Evolutionary conservation across 2,888 invertebrate genomes (phyloP), one percentile per base, ranked within the genome.

Genomic region (Cactoblastis cactorum): DNA sequence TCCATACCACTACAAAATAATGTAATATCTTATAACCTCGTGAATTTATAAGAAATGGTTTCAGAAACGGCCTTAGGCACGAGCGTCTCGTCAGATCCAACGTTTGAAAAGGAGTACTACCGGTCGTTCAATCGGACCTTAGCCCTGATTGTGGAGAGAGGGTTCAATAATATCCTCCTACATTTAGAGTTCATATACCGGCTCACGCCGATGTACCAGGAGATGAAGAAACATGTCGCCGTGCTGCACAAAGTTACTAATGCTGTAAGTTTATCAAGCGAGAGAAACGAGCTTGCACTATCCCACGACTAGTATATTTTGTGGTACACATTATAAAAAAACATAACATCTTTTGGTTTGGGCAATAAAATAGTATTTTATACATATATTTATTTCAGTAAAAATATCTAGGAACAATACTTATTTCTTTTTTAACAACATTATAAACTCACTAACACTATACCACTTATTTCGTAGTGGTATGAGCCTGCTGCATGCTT

Each of bases 51-150:
- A 28, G 1, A 9, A 28, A 9, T 28, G 8, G 5, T 17, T 32
- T 11, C 19, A 49, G 49, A 33, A 22, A 49, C 49, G 9, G 49
- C 34, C 1, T 19, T 49, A 1, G 49, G 49, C 3, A 32, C 41
- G 22, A 19, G 12, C 3, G 19, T 32, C 11, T 17, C 28, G 34
- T 60, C 63, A 0, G 59, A 63, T 0, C 56, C 54, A 32, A 52
- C 62, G 9, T 54, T 59, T 12, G 63, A 59, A 0, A 17, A 51
- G 12, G 59, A 41, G 34, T 49, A 49, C 15, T 45, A 37, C n/a
- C 19, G 34, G 2, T 33, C 49, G 1, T 49, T 49, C 19, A 41
- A 49, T 15, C 12, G 33, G 9, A 33, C 15, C 22, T n/a, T 49
- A 3, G 19, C 32, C 4, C 41, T 49, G 17, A 3, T 45, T 1